Base-by-base conservation (phyloP, 2,113 vertebrate species). In the Oryzias javanicus region DNA sequence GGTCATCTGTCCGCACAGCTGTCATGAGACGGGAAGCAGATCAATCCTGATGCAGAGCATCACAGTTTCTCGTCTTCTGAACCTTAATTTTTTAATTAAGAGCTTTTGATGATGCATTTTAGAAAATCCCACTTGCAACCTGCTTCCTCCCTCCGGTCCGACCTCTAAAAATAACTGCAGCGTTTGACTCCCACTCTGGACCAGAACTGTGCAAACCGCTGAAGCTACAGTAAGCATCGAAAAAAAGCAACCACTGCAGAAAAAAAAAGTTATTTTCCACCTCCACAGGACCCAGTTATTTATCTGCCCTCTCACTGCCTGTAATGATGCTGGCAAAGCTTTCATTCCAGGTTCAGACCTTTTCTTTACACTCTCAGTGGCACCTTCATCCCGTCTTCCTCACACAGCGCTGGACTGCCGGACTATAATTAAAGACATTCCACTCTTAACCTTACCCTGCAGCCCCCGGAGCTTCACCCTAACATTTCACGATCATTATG, bases 351-450 rank as follows among this genome's bases (percentile, higher is more conserved):
- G 27, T 69, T 62, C 63, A 49, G 55, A 53, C 29, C 52, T 67
- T 72, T 35, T 70, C 76, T 84, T 77, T 81, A 74, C 72, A 60
- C 59, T 63, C 60, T 67, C 47, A 12, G 52, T 59, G 47, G 61
- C 65, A 42, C 64, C 67, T 81, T 70, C 66, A 22, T 53, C 64
- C 68, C 47, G 56, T 52, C 75, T 22, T 44, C 70, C 58, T 79
- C 66, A 60, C 60, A 27, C 44, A 73, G 66, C 29, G 41, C 7
- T 75, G 63, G 78, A 80, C 12, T 46, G 67, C 62, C 42, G 49
- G 75, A 78, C 86, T 84, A 48, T 88, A 90, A 91, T 91, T 89
- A 91, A 84, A 80, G 71, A 42, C 87, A 90, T 91, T 92, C 89
- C 87, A 85, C 80, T 45, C 80, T 80, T 86, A 88, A 86, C 83